Base-by-base conservation (phyloP, 2,113 vertebrate species). In the Trogon melanurus region DNA sequence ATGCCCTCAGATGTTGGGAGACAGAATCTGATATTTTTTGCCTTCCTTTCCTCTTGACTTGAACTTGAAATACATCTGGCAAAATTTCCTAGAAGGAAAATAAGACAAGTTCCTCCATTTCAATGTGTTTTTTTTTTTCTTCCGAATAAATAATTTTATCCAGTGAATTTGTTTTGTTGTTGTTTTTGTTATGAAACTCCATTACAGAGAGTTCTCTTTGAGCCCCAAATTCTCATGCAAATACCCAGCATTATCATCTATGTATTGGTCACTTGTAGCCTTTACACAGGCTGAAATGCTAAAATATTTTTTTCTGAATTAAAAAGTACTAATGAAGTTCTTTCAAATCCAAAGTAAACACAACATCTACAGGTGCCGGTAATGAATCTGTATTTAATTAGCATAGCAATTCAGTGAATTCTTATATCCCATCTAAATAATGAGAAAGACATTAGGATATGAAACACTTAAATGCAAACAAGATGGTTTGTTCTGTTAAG, bases 191-290 rank as follows among this genome's bases (percentile, higher is more conserved):
- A 53, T 17, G 19, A 50, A 44, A 57, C 3, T 2, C 14, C 5
- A 13, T 47, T 84, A 44, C 3, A 53, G 29, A 69, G 3, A 1
- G 1, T 4, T 36, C 4, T 62, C 34, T 73, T 53, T 61, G 25
- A 85, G 51, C 3, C 11, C 17, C 45, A 21, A 91, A 79, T 61
- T 85, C 27, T 51, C 58, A 34, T 14, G 3, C 4, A 76, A 67
- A 58, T 1, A 53, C 5, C 1, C 20, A 71, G 4, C 4, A 38
- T 76, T 70, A 29, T 51, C 2, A 1, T 30, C 22, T 50, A n/a
- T 8, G 3, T 75, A 21, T 57, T 4, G 3, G 18, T 11, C 9
- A 32, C 22, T 47, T 13, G 10, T 32, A 50, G 10, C 41, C 8
- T 79, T 75, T 34, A 48, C 9, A 38, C 2, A 75, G 17, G 3